Conservation (phyloP, 2,888 invertebrate species). For the Tanaodytes sp. region DNA sequence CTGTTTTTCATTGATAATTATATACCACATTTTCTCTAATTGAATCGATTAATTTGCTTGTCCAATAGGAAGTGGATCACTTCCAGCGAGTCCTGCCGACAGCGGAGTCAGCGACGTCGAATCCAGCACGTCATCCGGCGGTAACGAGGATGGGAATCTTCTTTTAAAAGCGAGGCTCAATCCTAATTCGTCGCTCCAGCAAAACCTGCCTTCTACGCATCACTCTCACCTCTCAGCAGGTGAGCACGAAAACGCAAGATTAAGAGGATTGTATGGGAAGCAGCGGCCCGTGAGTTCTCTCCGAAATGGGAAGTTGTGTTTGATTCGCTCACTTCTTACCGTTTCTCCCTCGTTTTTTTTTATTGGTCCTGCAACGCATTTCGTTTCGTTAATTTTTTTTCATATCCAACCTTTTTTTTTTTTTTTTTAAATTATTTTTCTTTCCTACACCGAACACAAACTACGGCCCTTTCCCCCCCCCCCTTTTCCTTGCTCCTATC, state of each 20-base stretch:
- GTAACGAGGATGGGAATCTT: conserved; percentile 73
- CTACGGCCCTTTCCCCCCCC: too few species aligned
- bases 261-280: conserved; percentile 47
- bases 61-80: conserved; percentile 79
- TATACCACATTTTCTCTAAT: too few species aligned
- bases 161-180: conserved; percentile 88
- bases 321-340: conserved; percentile 35
- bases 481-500: too few species aligned
- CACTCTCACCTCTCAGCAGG: conserved; percentile 71
- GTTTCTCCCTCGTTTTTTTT: neutral
- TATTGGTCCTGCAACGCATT: too few species aligned
- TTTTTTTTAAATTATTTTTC: conserved; percentile 2
- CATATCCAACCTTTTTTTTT: too few species aligned
- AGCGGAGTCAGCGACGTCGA: conserved; percentile 98
- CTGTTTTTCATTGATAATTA: too few species aligned
- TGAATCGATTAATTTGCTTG: conserved; percentile 8
- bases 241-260: conserved; percentile 56
- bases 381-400: too few species aligned
- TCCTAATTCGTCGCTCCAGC: conserved; percentile 76
- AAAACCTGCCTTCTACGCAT: conserved; percentile 68
- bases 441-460: too few species aligned
- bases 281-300: conserved; percentile 33
- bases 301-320: conserved; percentile 50
- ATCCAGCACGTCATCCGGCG: conserved; percentile 87
- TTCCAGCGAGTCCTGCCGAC: conserved; percentile 97